A percentile compares a stretch with the other conserved stretches of the same genome.
phyloP scores from a whole-genome alignment of 2,888 invertebrate species.

The Pollenia griseotomentosa region DNA sequence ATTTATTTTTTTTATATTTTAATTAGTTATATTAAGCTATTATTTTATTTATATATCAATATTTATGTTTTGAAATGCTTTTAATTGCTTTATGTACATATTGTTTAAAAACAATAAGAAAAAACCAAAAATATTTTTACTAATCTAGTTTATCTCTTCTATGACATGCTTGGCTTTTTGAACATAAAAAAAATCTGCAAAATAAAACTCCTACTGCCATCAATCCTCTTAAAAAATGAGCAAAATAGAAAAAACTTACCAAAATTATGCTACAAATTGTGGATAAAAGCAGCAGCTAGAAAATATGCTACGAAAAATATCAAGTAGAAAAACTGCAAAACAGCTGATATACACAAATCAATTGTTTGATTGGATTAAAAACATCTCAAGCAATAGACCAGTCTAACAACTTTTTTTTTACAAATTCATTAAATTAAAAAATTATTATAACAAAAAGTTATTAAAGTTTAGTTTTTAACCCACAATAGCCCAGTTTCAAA shows the following conservation, averaged over 20 bases:
- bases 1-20: slow-evolving; percentile 19
- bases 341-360: slow-evolving; percentile 13
- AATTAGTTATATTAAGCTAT: slow-evolving; percentile 22
- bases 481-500: slow-evolving; percentile 72
- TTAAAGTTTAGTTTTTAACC: background rate
- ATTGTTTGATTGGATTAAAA: background rate
- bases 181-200: slow-evolving; percentile 13
- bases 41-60: slow-evolving; percentile 30
- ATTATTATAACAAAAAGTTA: background rate
- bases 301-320: slow-evolving; percentile 56
- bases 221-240: slow-evolving; percentile 53
- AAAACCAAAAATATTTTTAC: slow-evolving; percentile 77
- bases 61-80: slow-evolving; percentile 53
- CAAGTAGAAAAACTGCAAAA: slow-evolving; percentile 16
- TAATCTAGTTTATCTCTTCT: slow-evolving; percentile 83
- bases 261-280: slow-evolving; percentile 64
- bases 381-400: slow-evolving; percentile 65
- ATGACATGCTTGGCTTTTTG: slow-evolving; percentile 82
- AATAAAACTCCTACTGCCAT: slow-evolving; percentile 3
- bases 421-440: background rate
- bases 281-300: slow-evolving; percentile 55
- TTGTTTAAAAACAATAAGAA: slow-evolving; percentile 36
- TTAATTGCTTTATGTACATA: slow-evolving; percentile 65
- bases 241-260: slow-evolving; percentile 58
- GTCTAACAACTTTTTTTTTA: slow-evolving; percentile 73